These are phyloP conservation scores for Heliconius himera DNA, from an alignment of 1,140 invertebrate genomes.

Conservation along the genomic window DNA sequence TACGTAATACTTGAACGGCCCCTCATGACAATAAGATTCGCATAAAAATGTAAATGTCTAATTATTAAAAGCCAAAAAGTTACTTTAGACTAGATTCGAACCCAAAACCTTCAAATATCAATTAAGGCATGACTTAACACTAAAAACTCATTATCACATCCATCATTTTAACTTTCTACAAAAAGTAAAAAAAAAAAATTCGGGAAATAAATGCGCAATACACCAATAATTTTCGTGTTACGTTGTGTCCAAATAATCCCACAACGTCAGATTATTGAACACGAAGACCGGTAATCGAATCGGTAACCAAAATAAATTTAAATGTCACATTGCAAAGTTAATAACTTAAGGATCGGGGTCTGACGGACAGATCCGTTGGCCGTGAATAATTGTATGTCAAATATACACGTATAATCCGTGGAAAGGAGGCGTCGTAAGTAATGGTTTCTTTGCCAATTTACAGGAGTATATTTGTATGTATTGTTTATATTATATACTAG, in stretches of 20 bases:
- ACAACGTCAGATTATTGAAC: slow-evolving; percentile 17
- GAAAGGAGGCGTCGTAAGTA: slow-evolving; percentile 1
- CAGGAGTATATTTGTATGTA: background rate
- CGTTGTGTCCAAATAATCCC: background rate
- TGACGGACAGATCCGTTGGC: slow-evolving; percentile 44
- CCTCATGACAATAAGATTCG: too few relatives aligned
- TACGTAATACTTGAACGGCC: too few relatives aligned
- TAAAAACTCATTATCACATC: too few relatives aligned
- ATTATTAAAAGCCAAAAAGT: too few relatives aligned
- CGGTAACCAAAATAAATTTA: slow-evolving; percentile 22
- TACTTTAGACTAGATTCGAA: too few relatives aligned
- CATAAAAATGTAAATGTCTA: too few relatives aligned
- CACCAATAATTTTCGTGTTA: background rate
- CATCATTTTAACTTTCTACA: too few relatives aligned
- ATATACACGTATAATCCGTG: slow-evolving; percentile 41
- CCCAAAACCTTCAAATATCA: too few relatives aligned
- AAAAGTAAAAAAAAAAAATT: too few relatives aligned
- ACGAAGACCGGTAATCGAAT: slow-evolving; percentile 16
- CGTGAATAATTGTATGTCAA: slow-evolving; percentile 56
- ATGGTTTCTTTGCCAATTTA: slow-evolving; percentile 19
- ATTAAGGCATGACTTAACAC: too few relatives aligned
- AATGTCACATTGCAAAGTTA: slow-evolving; percentile 42
- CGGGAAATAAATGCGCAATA: background rate
- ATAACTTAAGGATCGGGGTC: slow-evolving; percentile 40
- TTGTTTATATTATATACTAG: too few relatives aligned